Evolutionary conservation across 2,797 vertebrate genomes (phyloP).

Genomic region (Dryobates pubescens): DNA sequence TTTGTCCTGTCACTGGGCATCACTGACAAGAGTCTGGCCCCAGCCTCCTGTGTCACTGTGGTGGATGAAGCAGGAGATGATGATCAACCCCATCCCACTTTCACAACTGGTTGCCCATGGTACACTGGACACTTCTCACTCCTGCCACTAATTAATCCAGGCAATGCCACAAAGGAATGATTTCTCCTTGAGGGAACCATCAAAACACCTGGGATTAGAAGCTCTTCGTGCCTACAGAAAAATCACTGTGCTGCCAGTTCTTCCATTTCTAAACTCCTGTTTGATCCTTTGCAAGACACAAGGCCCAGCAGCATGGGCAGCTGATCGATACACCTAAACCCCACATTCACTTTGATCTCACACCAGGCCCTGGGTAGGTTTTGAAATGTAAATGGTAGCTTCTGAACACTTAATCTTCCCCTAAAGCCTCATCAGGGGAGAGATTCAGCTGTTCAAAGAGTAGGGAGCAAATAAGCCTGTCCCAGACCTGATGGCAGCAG

Average conservation of each 20-base stretch:
- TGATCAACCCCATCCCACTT: too few relatives aligned
- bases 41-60: too few relatives aligned
- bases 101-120: too few relatives aligned
- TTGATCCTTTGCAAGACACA: background rate
- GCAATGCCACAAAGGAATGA: background rate
- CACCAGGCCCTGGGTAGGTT: slow-evolving; percentile 12
- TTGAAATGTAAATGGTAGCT: slow-evolving; percentile 67
- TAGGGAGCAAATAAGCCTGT: background rate
- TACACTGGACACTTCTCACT: too few relatives aligned
- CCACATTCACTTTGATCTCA: slow-evolving; percentile 49
- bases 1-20: too few relatives aligned
- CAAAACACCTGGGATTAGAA: slow-evolving; percentile 12
- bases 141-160: background rate
- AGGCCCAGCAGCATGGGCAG: background rate
- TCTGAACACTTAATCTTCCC: slow-evolving; percentile 53
- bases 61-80: too few relatives aligned
- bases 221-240: background rate
- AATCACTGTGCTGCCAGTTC: background rate
- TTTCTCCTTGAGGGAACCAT: background rate
- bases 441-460: background rate
- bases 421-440: background rate
- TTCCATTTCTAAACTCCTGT: background rate
- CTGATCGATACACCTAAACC: slow-evolving; percentile 51
- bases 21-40: too few relatives aligned
- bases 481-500: background rate